Evolutionary conservation across 2,888 invertebrate species (phyloP).

Genomic region (Microdon myrmicae): DNA sequence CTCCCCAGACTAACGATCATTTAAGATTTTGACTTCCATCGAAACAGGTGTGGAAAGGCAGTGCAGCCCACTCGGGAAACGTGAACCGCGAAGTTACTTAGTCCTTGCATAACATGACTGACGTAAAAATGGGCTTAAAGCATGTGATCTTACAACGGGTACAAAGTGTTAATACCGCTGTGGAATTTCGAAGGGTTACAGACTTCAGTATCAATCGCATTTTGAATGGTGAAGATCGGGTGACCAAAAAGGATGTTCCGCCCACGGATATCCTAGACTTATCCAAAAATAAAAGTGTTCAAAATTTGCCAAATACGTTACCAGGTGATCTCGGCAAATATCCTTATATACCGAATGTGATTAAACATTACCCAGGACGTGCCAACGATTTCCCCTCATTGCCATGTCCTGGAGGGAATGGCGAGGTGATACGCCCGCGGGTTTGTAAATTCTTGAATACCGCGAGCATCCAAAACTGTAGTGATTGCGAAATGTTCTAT

Average conservation of each 20-base stretch:
- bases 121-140: slow-evolving; percentile 64
- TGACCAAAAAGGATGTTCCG: slow-evolving; percentile 31
- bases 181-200: slow-evolving; percentile 55
- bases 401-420: slow-evolving; percentile 23
- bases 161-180: slow-evolving; percentile 58
- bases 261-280: slow-evolving; percentile 60
- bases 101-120: slow-evolving; percentile 56
- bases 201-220: slow-evolving; percentile 66
- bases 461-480: slow-evolving; percentile 36
- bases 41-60: slow-evolving; percentile 57
- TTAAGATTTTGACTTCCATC: slow-evolving; percentile 61
- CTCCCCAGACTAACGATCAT: slow-evolving; percentile 46
- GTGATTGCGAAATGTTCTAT: slow-evolving; percentile 54
- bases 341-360: slow-evolving; percentile 23
- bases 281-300: slow-evolving; percentile 56
- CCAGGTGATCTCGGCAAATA: slow-evolving; percentile 19
- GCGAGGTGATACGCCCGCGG: slow-evolving; percentile 44
- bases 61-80: slow-evolving; percentile 19
- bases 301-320: slow-evolving; percentile 11
- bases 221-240: slow-evolving; percentile 31
- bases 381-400: slow-evolving; percentile 21
- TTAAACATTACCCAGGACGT: slow-evolving; percentile 36
- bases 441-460: slow-evolving; percentile 46
- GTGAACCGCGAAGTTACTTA: slow-evolving; percentile 19
- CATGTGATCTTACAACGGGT: slow-evolving; percentile 63